Evolutionary conservation across 2,797 vertebrate genomes (phyloP), one percentile per base, ranked within the genome.

Genomic region (Pipistrellus pipistrellus): DNA sequence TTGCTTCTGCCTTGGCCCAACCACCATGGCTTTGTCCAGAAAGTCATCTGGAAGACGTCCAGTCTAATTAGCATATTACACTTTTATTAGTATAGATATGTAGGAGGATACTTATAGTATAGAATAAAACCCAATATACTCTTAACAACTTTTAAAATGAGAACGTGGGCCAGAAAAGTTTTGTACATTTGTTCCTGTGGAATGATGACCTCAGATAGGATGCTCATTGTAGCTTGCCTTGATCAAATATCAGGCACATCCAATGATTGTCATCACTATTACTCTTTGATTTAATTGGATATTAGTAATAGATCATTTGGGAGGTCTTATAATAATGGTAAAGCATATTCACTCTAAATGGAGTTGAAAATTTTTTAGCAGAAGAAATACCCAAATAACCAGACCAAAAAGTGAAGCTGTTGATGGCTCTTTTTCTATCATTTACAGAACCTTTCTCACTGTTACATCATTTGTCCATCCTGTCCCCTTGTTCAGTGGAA

Each of bases 61-160:
- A 23, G 53, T 10, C 53, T 55, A 55, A 23, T 55, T 55, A 55
- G 53, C 53, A 55, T 55, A 55, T 55, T 55, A 55, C 2, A 20
- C 53, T 55, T 55, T 55, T 55, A 55, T 23, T 55, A 55, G 53
- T 23, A 23, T 55, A 55, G 21, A 55, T 35, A 2, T 30, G 20
- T 44, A 35, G 10, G 25, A 75, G 4, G 27, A 57, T 75, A 69
- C 32, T 85, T 87, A 32, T 1, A 59, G 2, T 57, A 53, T 62
- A 68, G 23, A 3, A 23, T 21, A 57, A 64, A 44, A 23, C 20
- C 0, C 7, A 53, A 2, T 66, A 85, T 91, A 48, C 14, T 85
- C 41, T 9, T 30, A 4, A 68, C 23, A 57, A 78, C 77, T 83
- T 86, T 2, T 78, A 78, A 89, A 93, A 87, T 89, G 32, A 88